Conservation (phyloP, 2,888 invertebrate species). For the Branchinecta sandiegonensis region DNA sequence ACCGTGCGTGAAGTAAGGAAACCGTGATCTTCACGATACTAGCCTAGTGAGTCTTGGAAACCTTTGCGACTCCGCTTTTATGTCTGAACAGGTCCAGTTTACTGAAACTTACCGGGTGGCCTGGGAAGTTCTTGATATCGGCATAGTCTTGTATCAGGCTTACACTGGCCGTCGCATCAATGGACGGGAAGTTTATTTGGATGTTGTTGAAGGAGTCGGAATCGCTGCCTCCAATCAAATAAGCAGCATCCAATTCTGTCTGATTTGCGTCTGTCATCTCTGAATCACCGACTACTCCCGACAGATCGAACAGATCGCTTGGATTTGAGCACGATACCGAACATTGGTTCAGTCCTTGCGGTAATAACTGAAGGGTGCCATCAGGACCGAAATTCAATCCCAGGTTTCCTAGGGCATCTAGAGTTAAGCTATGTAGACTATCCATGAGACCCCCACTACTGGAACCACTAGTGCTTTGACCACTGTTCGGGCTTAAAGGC, state of each 20-base stretch:
- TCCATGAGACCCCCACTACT: not conserved
- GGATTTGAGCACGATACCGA: not conserved
- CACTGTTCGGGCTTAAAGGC: slow-evolving; percentile 12
- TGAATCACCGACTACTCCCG: not conserved
- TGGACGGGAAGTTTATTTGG: not conserved
- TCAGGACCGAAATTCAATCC: slow-evolving; percentile 1
- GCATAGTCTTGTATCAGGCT: slow-evolving; percentile 7
- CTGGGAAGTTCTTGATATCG: slow-evolving; percentile 1
- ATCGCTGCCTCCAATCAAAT: slow-evolving; percentile 9
- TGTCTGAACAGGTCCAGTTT: too few species aligned
- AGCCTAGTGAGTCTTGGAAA: too few species aligned
- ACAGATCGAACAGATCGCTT: not conserved
- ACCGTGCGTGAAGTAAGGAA: too few species aligned
- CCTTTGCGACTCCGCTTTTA: too few species aligned
- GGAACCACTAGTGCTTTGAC: not conserved
- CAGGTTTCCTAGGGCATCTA: not conserved
- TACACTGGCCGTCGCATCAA: slow-evolving; percentile 9
- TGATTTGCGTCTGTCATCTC: not conserved
- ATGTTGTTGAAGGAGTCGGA: not conserved
- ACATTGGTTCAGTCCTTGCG: not conserved
- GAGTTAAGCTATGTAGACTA: slow-evolving; percentile 11
- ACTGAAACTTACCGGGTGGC: slow-evolving; percentile 2
- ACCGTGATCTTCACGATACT: too few species aligned
- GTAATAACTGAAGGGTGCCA: not conserved
- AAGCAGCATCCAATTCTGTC: slow-evolving; percentile 9